Evolutionary conservation across 2,888 invertebrate genomes (phyloP).

Genomic region (Synergus umbraculus): DNA sequence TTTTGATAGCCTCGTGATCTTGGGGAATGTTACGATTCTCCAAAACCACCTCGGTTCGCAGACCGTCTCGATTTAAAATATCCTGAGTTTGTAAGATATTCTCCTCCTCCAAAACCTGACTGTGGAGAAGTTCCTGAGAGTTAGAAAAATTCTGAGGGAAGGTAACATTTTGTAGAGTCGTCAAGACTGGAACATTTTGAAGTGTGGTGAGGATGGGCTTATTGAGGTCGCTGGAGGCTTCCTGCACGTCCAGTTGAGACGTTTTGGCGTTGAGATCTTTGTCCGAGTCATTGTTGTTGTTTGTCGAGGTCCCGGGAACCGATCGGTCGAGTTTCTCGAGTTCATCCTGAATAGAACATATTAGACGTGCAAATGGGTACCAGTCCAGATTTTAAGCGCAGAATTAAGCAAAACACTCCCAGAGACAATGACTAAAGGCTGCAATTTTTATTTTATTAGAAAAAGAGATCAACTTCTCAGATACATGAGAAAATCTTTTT

Average conservation of each 20-base stretch:
- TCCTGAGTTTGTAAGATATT: not conserved
- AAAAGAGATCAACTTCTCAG: no score
- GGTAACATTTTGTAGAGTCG: conserved; percentile 26
- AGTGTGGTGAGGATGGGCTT: conserved; percentile 2
- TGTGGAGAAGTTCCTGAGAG: conserved; percentile 12
- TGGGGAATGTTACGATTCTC: not conserved
- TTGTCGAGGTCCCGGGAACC: conserved; percentile 63
- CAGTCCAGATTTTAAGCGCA: conserved; percentile 31
- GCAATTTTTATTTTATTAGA: no score
- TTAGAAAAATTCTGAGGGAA: conserved; percentile 22
- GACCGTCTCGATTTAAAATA: not conserved
- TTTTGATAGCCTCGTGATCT: not conserved
- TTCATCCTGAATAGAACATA: conserved; percentile 64
- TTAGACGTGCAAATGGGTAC: conserved; percentile 64
- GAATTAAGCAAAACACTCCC: not conserved
- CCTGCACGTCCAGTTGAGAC: conserved; percentile 47
- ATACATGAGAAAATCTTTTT: no score
- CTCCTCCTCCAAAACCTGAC: not conserved
- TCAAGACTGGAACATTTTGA: conserved; percentile 28
- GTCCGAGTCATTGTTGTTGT: conserved; percentile 68
- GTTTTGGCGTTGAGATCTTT: conserved; percentile 69
- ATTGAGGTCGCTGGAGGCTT: conserved; percentile 39
- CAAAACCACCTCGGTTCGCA: conserved; percentile 16
- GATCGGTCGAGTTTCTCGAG: conserved; percentile 47
- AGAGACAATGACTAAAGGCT: not conserved